Evolutionary conservation across 1,140 invertebrate species (phyloP).

Genomic region (Drosophila littoralis): DNA sequence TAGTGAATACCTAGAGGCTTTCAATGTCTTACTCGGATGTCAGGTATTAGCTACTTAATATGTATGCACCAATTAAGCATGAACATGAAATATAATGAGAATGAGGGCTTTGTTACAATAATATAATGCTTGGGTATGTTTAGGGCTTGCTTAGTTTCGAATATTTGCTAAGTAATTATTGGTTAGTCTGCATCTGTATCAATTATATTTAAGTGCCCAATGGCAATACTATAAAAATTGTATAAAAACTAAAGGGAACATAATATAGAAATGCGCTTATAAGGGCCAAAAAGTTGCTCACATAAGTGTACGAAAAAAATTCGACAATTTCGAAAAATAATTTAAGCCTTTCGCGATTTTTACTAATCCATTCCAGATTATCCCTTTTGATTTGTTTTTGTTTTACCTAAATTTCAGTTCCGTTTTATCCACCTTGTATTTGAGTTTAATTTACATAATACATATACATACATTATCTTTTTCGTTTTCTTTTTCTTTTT

Average conservation of each 20-base stretch:
- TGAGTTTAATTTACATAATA: constrained; percentile 57
- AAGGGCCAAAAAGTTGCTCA: constrained; percentile 69
- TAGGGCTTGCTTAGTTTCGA: constrained; percentile 8
- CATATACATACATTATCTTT: constrained; percentile 32
- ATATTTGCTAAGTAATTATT: constrained; percentile 32
- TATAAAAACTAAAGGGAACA: constrained; percentile 45
- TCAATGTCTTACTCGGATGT: constrained; percentile 19
- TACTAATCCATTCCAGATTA: constrained; percentile 54
- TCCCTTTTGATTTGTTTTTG: constrained; percentile 57
- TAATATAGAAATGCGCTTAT: constrained; percentile 16
- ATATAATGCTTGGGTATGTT: constrained; percentile 17
- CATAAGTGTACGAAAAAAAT: constrained; percentile 51
- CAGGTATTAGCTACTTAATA: constrained; percentile 62
- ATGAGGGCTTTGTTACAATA: constrained; percentile 37
- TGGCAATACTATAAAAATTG: constrained; percentile 35
- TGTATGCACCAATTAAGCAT: constrained; percentile 37
- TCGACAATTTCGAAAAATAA: constrained; percentile 76
- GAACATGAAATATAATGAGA: constrained; percentile 62
- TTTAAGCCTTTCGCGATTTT: constrained; percentile 63
- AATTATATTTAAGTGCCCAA: constrained; percentile 1
- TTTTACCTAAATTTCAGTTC: constrained; percentile 80
- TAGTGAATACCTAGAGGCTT: constrained; percentile 21
- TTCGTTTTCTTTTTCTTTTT: constrained; percentile 59
- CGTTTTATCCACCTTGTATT: constrained; percentile 70
- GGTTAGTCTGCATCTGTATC: constrained; percentile 16